Base-by-base conservation (phyloP, 2,113 vertebrate genomes). In the Alligator mississippiensis region DNA sequence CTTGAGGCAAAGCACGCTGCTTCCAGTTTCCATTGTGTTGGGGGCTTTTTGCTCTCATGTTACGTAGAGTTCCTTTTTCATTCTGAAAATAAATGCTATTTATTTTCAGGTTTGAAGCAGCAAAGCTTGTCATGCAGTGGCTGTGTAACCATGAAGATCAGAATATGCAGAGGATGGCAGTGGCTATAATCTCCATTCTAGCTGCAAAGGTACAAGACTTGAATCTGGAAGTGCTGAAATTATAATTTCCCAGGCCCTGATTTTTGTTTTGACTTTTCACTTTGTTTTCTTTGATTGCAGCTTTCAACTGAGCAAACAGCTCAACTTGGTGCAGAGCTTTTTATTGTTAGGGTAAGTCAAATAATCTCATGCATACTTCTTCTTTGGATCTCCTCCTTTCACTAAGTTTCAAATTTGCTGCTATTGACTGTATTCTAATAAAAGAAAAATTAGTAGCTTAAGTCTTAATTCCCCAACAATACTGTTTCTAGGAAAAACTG, bases 151-250 rank as follows among this genome's bases (percentile, higher is more conserved):
- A 99, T 5, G 99, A 99, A 93, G 99, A 99, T 97, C 99, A 99
- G 95, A 99, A 99, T 95, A 99, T 99, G 99, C 99, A 99, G 97
- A 98, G 99, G 96, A 99, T 99, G 99, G 99, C 99, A 5, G 99
- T 99, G 54, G 99, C 99, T 19, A 99, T 99, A 77, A 99, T 99
- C 93, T 99, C 99, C 82, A 99, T 99, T 90, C 98, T 99, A 85
- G 99, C 99, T 94, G 99, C 99, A 70, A 99, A 99, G 99, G 99
- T 99, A 97, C 28, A 57, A 80, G 91, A 55, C 61, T 93, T 84
- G 86, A 66, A 34, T 60, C 66, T 94, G 47, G 61, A 76, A 5
- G 17, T 28, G 5, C 22, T 60, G 72, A 8, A 12, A 5, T 57
- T 90, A 10, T 58, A 74, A 30, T 72, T 87, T 83, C 21, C 81